A percentile compares a stretch with the other conserved stretches of the same genome.
Conservation (phyloP, 2,113 vertebrate species). For the Hypocryptadius cinnamomeus region DNA sequence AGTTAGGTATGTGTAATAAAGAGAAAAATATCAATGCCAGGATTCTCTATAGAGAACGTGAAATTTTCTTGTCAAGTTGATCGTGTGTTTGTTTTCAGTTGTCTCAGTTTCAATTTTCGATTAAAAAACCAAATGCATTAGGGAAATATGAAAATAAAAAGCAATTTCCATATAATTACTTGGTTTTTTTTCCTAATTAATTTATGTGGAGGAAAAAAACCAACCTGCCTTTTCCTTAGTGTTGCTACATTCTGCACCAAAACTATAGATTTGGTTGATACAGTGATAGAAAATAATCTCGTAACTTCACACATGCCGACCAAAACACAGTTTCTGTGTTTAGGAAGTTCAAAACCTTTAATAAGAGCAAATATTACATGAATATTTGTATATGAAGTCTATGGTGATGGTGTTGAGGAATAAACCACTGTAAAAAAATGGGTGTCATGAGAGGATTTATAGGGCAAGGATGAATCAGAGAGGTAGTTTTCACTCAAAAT, state of each 20-base stretch:
- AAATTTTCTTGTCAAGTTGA: not conserved
- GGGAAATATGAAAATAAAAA: not conserved
- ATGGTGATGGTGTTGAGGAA: not conserved
- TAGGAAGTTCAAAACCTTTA: not conserved
- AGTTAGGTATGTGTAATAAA: not conserved
- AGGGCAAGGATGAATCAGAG: not conserved
- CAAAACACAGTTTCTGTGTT: not conserved
- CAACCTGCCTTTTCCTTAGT: not conserved
- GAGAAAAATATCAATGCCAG: not conserved
- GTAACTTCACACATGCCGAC: not conserved
- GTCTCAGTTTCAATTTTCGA: not conserved
- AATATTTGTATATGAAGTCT: not conserved
- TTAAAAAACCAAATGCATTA: not conserved
- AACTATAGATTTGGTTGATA: not conserved
- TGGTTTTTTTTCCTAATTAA: not conserved
- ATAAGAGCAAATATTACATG: not conserved
- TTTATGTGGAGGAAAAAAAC: rapidly evolving
- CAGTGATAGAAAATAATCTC: not conserved
- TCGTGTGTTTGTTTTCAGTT: not conserved
- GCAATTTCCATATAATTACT: not conserved
- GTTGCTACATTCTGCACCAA: not conserved
- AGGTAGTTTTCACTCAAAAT: not conserved
- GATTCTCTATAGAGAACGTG: not conserved
- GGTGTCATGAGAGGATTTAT: not conserved
- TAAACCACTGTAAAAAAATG: not conserved